Evolutionary conservation across 1,140 invertebrate genomes (phyloP).

Genomic region (Zaprionus tsacasi): DNA sequence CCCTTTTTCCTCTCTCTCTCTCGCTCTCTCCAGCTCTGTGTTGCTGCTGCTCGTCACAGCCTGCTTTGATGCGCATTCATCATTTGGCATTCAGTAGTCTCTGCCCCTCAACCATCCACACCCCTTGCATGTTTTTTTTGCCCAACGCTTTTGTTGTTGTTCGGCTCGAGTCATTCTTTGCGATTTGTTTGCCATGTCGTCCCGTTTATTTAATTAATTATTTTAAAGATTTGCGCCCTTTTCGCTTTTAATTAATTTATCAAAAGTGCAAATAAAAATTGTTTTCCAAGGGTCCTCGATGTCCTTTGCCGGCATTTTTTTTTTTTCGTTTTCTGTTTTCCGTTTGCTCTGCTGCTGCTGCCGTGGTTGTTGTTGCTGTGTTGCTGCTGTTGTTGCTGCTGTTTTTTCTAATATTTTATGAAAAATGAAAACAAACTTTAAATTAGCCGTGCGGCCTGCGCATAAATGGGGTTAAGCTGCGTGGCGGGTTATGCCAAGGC

Average conservation of each 20-base stretch:
- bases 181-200: constrained; percentile 52
- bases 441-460: constrained; percentile 59
- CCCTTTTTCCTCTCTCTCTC: constrained; percentile 11
- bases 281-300: constrained; percentile 46
- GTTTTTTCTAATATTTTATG: constrained; percentile 69
- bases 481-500: constrained; percentile 64
- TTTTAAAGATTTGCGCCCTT: constrained; percentile 76
- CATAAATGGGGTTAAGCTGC: constrained; percentile 74
- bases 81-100: constrained; percentile 72
- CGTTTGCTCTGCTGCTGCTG: constrained; percentile 16
- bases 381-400: constrained; percentile 21
- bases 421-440: constrained; percentile 76
- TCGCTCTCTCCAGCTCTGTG: constrained; percentile 25
- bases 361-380: constrained; percentile 26
- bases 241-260: constrained; percentile 81
- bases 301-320: constrained; percentile 17
- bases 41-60: constrained; percentile 5
- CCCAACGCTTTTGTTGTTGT: constrained; percentile 20
- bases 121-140: neutral
- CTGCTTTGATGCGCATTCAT: constrained; percentile 76
- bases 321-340: neutral
- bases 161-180: constrained; percentile 19
- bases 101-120: neutral
- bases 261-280: constrained; percentile 79
- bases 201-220: constrained; percentile 81